These are phyloP conservation scores for Tenthredo mesomela DNA, from an alignment of 2,888 invertebrate species.

Conservation along the genomic window DNA sequence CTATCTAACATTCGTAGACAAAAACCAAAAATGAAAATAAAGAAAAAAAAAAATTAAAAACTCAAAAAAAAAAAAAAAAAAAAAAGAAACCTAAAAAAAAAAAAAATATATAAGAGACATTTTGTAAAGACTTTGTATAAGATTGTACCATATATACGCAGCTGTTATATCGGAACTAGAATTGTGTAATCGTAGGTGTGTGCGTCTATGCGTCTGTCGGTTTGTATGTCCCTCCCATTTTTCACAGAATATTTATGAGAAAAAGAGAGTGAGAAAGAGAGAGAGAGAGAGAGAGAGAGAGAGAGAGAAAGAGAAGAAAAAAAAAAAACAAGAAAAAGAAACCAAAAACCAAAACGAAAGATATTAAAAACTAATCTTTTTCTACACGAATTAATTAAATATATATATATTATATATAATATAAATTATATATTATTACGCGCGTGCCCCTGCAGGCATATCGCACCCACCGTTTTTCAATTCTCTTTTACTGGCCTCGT, in stretches of 20 bases:
- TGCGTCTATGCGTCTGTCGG: conserved; percentile 58
- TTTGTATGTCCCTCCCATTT: conserved; percentile 41
- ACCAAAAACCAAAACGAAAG: background rate
- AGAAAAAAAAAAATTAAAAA: conserved; percentile 5
- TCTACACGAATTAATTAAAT: conserved; percentile 13
- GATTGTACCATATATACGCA: conserved; percentile 65
- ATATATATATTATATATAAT: background rate
- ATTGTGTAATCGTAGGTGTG: conserved; percentile 54
- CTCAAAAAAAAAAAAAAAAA: background rate
- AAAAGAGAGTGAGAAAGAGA: background rate
- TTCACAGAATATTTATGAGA: conserved; percentile 1
- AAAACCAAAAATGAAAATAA: conserved; percentile 41
- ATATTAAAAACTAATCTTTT: background rate
- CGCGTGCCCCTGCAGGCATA: background rate
- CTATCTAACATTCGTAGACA: conserved; percentile 40
- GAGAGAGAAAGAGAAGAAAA: background rate
- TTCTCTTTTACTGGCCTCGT: background rate
- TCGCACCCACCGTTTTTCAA: background rate
- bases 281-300: background rate
- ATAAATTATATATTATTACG: background rate
- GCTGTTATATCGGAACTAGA: conserved; percentile 52
- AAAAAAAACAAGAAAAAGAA: background rate
- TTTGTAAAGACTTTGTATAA: conserved; percentile 73
- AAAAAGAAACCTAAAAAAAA: conserved; percentile 17
- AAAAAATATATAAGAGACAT: conserved; percentile 64